Conservation (phyloP, 1,140 invertebrate genomes). For the Trissolcus basalis region DNA sequence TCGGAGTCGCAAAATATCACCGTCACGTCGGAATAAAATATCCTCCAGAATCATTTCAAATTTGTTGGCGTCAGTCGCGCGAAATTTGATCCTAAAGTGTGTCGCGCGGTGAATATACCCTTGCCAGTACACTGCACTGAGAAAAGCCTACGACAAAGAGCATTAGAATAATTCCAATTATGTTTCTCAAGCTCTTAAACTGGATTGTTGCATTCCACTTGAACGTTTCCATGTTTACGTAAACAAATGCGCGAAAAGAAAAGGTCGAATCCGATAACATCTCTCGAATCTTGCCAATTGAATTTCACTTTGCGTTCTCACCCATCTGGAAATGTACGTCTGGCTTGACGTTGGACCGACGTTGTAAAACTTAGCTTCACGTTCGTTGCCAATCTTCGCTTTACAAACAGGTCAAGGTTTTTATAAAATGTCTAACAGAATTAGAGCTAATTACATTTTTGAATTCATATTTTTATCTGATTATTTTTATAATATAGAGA, state of each 20-base stretch:
- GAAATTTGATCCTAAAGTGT: conserved; percentile 43
- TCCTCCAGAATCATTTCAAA: conserved; percentile 27
- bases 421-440: too few relatives aligned
- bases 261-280: too few relatives aligned
- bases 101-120: neutral
- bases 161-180: conserved; percentile 48
- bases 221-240: conserved; percentile 24
- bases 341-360: too few relatives aligned
- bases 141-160: conserved; percentile 37
- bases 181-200: conserved; percentile 30
- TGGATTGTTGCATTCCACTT: conserved; percentile 38
- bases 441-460: too few relatives aligned
- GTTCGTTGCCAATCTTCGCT: too few relatives aligned
- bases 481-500: too few relatives aligned
- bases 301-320: too few relatives aligned
- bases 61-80: conserved; percentile 13
- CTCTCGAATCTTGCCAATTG: too few relatives aligned
- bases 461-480: too few relatives aligned
- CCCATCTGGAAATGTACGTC: too few relatives aligned
- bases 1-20: conserved; percentile 16
- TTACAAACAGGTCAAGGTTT: too few relatives aligned
- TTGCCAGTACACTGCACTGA: conserved; percentile 14
- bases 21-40: conserved; percentile 19
- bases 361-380: too few relatives aligned
- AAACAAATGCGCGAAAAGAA: neutral